Evolutionary conservation across 92 coral and sea anemone genomes (phyloP).

Genomic region (Metridium senile): DNA sequence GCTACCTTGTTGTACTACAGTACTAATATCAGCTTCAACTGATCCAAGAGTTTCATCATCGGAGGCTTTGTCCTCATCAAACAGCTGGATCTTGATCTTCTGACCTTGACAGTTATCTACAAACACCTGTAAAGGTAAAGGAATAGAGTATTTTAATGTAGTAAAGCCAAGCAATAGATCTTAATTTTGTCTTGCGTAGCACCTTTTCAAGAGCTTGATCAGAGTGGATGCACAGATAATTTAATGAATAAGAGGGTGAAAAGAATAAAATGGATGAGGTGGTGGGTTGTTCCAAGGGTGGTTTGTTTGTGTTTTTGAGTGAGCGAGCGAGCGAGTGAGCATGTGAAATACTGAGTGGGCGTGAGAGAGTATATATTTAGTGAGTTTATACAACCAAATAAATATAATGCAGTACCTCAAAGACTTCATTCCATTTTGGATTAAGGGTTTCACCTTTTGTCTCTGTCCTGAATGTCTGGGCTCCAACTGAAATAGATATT

Average conservation of each 20-base stretch:
- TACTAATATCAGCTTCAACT: slow-evolving; percentile 91
- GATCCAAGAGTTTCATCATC: slow-evolving; percentile 96
- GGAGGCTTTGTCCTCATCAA: slow-evolving; percentile 93
- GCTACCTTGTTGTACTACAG: slow-evolving; percentile 87
- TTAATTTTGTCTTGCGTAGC: too few species aligned
- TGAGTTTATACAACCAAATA: too few species aligned
- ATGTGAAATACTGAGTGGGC: too few species aligned
- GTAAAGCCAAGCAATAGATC: too few species aligned
- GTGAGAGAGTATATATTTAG: too few species aligned
- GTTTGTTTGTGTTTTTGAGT: too few species aligned
- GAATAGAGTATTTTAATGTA: background rate
- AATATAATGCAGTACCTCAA: slow-evolving; percentile 73
- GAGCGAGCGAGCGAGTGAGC: too few species aligned
- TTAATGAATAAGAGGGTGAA: too few species aligned
- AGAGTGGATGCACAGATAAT: too few species aligned
- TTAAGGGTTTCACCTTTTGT: slow-evolving; percentile 84
- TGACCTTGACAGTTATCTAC: slow-evolving; percentile 95
- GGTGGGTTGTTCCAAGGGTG: too few species aligned
- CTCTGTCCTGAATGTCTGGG: slow-evolving; percentile 83
- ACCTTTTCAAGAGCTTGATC: too few species aligned
- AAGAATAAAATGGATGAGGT: too few species aligned
- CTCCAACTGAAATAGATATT: slow-evolving; percentile 68
- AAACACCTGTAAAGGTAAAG: slow-evolving; percentile 67
- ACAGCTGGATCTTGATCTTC: slow-evolving; percentile 85
- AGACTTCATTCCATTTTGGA: slow-evolving; percentile 96